Conservation (phyloP, 2,797 vertebrate species). For the Sebastolobus alascanus region DNA sequence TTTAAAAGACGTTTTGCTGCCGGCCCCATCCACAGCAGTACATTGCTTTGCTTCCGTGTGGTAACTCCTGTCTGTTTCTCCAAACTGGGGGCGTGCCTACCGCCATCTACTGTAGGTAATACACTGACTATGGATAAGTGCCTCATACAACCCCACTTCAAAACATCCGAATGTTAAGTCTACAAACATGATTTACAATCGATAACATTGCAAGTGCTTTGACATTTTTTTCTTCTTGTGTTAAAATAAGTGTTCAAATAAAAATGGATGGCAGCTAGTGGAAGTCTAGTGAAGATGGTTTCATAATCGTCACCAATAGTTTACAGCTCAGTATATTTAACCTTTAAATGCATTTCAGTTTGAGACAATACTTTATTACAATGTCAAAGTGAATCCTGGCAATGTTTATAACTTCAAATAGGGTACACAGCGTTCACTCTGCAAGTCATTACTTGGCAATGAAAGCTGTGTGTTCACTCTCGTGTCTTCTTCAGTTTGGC, state of each 20-base stretch:
- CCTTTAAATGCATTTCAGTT: background rate
- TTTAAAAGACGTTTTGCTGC: no score
- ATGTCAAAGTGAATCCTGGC: background rate
- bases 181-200: background rate
- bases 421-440: background rate
- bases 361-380: background rate
- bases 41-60: no score
- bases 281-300: background rate
- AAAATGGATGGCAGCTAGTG: background rate
- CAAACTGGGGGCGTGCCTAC: no score
- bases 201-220: background rate
- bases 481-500: background rate
- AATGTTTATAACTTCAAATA: background rate
- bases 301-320: background rate
- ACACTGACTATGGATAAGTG: no score
- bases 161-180: background rate
- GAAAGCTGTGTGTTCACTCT: conserved; percentile 9
- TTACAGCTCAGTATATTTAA: background rate
- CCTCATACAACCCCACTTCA: accelerated
- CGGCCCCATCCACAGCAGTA: accelerated
- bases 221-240: background rate
- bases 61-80: no score
- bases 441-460: conserved; percentile 4
- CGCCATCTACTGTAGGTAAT: no score
- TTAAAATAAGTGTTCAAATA: background rate